phyloP scores from a whole-genome alignment of 2,113 vertebrate genomes.

The Rissa tridactyla region DNA sequence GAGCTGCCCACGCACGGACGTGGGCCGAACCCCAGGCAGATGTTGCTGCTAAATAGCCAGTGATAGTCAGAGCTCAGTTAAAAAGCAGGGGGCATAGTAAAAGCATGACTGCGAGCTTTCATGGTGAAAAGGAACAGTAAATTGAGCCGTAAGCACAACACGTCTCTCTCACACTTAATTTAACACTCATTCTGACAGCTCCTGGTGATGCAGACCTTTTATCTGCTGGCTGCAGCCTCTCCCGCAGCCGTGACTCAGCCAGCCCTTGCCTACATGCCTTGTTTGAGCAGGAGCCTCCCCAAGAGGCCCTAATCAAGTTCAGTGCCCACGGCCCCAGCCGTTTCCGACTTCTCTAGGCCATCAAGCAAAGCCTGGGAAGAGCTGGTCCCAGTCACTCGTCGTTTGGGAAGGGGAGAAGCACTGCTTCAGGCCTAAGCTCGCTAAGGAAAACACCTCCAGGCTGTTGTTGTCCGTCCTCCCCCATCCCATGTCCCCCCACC shows the following conservation, averaged over 20 bases:
- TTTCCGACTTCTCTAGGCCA: background rate
- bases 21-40: background rate
- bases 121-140: background rate
- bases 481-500: background rate
- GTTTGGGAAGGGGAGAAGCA: background rate
- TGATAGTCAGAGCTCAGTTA: background rate
- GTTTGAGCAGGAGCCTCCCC: background rate
- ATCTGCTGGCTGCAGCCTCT: conserved; percentile 8
- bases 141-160: background rate
- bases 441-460: background rate
- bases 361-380: background rate
- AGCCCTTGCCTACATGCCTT: background rate
- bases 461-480: background rate
- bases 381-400: background rate
- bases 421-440: background rate
- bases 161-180: conserved; percentile 3
- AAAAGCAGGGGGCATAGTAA: background rate
- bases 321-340: background rate
- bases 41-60: background rate
- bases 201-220: background rate
- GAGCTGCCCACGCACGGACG: rapidly evolving
- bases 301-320: background rate
- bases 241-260: background rate
- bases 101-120: background rate
- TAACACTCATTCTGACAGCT: background rate